Conservation (phyloP, 1,140 invertebrate species). For the Cotesia vestalis region DNA sequence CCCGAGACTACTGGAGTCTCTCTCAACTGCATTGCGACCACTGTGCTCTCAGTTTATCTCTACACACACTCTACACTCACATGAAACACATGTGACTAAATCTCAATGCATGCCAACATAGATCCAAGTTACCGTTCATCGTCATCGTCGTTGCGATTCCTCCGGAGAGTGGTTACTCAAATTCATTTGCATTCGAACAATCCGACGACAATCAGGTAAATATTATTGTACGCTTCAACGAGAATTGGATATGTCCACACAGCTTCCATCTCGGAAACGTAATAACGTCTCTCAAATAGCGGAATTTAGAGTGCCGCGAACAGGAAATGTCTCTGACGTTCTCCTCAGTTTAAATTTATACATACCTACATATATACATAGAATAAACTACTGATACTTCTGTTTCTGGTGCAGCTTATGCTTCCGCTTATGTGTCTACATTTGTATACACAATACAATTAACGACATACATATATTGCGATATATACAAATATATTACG, state of each 20-base stretch:
- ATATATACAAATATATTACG: too few relatives aligned
- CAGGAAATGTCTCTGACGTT: constrained; percentile 5
- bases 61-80: not conserved
- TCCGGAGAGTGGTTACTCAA: not conserved
- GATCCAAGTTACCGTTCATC: too few relatives aligned
- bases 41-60: not conserved
- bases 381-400: too few relatives aligned
- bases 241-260: constrained; percentile 13
- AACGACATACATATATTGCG: too few relatives aligned
- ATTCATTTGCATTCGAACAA: constrained; percentile 19
- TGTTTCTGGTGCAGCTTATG: too few relatives aligned
- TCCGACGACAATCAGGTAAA: constrained; percentile 20
- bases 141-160: not conserved
- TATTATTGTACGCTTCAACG: constrained; percentile 10
- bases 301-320: constrained; percentile 10
- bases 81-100: not conserved
- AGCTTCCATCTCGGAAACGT: constrained; percentile 6
- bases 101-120: too few relatives aligned
- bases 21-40: constrained; percentile 25
- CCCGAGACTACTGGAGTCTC: constrained; percentile 10
- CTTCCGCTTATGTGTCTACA: too few relatives aligned
- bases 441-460: too few relatives aligned
- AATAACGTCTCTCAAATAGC: constrained; percentile 21
- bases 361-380: not conserved
- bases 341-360: not conserved